Evolutionary conservation across 2,113 vertebrate genomes (phyloP), one percentile per base, ranked within the genome.

Genomic region (Lamprologus ornatipinnis): DNA sequence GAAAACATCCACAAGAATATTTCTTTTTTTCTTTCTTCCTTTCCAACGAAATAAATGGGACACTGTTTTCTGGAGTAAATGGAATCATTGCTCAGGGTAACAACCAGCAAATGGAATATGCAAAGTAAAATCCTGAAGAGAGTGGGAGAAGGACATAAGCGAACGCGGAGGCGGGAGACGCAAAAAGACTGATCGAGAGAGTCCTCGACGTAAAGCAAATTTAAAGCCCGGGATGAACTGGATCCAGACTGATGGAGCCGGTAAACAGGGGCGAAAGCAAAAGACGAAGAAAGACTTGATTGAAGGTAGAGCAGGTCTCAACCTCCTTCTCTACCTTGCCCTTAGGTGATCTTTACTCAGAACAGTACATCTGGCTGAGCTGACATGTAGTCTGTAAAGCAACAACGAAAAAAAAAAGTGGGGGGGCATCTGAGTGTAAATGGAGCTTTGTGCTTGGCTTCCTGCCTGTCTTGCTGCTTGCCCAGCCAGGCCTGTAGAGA

Each of bases 61-160:
- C 70, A 65, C 79, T 90, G 79, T 91, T 94, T 93, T 90, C 73
- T 57, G 83, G 89, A 91, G 92, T 87, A 94, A 97, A 96, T 96
- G 93, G 94, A 93, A 96, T 97, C 96, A 96, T 96, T 91, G 96
- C 96, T 97, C 94, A 95, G 92, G 96, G 96, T 97, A 95, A 96
- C 96, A 91, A 94, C 33, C 96, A 95, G 95, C 95, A 95, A 97
- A 97, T 97, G 95, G 93, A 96, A 96, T 96, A 96, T 96, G 95
- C 96, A 95, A 94, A 95, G 90, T 94, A 92, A 95, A 94, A 94
- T 90, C 83, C 63, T 91, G 84, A 79, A 84, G 83, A 57, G 86
- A 86, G 87, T 12, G 87, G 82, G 83, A 47, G 89, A 84, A 87
- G 79, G 90, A 85, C 88, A 86, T 88, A 90, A 86, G 78, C 70